Evolutionary conservation across 2,797 vertebrate species (phyloP).

Genomic region (Gymnothorax javanicus): DNA sequence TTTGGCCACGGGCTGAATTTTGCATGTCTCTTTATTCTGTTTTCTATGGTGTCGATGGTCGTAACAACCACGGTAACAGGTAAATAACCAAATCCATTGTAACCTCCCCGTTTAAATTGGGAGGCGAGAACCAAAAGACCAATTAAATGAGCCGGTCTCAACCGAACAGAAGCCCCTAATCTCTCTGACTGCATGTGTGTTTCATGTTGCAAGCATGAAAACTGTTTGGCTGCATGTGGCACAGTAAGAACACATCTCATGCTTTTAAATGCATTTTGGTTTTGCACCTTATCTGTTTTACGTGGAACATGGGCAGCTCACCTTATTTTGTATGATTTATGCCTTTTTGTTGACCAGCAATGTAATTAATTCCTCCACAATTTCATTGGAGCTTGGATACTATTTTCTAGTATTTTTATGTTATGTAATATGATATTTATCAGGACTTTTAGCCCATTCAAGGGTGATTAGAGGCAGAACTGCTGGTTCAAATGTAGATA

Average conservation of each 20-base stretch:
- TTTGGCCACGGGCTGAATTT: conserved; percentile 55
- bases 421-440: background rate
- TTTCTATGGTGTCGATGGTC: conserved; percentile 16
- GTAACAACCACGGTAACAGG: conserved; percentile 20
- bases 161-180: background rate
- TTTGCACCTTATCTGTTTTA: background rate
- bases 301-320: no score
- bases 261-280: background rate
- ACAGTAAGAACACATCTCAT: background rate
- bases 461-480: background rate
- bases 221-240: background rate
- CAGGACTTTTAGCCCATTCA: background rate
- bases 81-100: background rate
- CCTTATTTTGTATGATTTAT: no score
- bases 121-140: no score
- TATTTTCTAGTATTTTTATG: background rate
- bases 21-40: conserved; percentile 40
- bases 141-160: background rate
- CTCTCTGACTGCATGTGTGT: background rate
- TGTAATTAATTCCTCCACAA: background rate
- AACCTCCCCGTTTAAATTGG: background rate
- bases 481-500: background rate
- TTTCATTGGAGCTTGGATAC: background rate
- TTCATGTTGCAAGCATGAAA: background rate
- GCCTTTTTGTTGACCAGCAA: background rate